Evolutionary conservation across 2,113 vertebrate species (phyloP).

Genomic region (Pseudopodoces humilis): DNA sequence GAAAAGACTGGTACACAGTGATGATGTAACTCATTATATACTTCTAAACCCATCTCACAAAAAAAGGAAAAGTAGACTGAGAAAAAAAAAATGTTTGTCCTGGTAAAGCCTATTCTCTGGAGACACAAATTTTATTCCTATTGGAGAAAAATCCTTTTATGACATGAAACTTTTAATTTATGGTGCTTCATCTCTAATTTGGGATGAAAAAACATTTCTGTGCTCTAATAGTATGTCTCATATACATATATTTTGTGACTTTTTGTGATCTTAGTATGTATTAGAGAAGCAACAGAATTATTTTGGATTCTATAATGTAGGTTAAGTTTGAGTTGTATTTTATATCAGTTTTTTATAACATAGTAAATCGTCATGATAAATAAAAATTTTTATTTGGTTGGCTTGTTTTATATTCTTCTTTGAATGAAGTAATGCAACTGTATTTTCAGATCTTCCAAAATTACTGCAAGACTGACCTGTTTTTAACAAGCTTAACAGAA

Average conservation of each 20-base stretch:
- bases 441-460: neutral
- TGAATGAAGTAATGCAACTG: neutral
- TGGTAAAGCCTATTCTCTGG: neutral
- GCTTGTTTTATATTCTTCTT: neutral
- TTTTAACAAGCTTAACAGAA: neutral
- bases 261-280: neutral
- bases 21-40: neutral
- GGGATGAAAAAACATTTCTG: rapidly evolving
- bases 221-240: neutral
- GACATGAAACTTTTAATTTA: neutral
- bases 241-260: neutral
- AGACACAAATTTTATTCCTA: neutral
- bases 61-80: neutral
- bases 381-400: neutral
- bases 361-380: neutral
- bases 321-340: neutral
- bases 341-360: neutral
- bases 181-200: neutral
- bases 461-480: neutral
- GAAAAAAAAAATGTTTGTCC: neutral
- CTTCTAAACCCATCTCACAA: neutral
- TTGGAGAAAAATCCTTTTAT: neutral
- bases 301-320: neutral
- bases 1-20: neutral
- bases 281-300: neutral